Evolutionary conservation across 2,888 invertebrate species (phyloP), one percentile per base, ranked within the genome.

Genomic region (Listrodromus nycthemerus): DNA sequence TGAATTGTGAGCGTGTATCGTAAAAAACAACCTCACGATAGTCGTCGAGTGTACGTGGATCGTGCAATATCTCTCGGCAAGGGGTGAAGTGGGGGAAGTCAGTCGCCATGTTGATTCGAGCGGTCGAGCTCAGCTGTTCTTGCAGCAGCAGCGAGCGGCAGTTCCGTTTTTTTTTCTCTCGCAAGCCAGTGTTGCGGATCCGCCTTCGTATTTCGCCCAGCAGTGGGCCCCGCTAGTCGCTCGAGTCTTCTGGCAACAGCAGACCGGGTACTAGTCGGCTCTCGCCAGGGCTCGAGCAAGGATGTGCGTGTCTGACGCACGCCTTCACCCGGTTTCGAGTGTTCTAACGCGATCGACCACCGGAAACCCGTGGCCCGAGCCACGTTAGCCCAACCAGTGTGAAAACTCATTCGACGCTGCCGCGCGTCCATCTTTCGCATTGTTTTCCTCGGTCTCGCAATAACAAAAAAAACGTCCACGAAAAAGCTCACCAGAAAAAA

Each of bases 241-340:
- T 71, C 58, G 55, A 58, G 63, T 63, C 71, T 71, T 71, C 73
- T 63, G 73, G 73, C 73, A 74, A 74, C 33, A 63, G 45, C 73
- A 19, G 73, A 74, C 13, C 21, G 45, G 45, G 41, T 66, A 69
- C 73, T 88, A 91, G 90, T 91, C 88, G 90, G 90, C 91, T 87
- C 86, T 90, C 85, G 89, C 88, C 90, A 88, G 91, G 87, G 89
- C 88, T 88, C 89, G 87, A 76, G 87, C 86, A 87, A 90, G 86
- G 90, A 91, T 91, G 91, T 84, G 85, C 78, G 76, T 83, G 79
- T 84, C 33, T 73, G 52, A 61, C 75, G 80, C 78, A 65, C 73
- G 55, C 65, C 70, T 82, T 75, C 71, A 78, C 77, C 84, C 85
- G 80, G 74, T 85, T 80, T 84, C 80, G 80, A 81, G 84, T 85